Evolutionary conservation across 1,140 invertebrate species (phyloP), one percentile per base, ranked within the genome.

Genomic region (Tetragnatha versicolor): DNA sequence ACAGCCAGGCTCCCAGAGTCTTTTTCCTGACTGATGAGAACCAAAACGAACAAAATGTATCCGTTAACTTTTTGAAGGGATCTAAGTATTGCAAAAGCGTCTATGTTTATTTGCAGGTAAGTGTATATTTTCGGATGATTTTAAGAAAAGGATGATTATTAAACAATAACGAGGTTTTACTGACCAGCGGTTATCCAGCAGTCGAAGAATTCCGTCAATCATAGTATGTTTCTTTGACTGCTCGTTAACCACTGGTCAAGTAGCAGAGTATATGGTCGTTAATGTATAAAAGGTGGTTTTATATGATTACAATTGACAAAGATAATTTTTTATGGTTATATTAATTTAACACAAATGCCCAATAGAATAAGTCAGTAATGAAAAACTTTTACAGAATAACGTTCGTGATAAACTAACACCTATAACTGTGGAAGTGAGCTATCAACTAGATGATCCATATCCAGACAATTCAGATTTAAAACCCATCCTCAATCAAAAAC

Each of bases 381-480:
- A 39, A 22, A n/a, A 20, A 14, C 17, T 69, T 31, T 68, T 81
- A 1, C 90, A 94, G 85, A 86, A 88, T 20, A 87, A 89, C 68
- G 90, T 97, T 47, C 89, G 93, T 42, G 97, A 99, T 85, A 98
- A 98, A 85, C 87, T 99, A 51, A 97, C 94, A 0, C 92, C 95
- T 0, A 89, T 99, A 25, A 93, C 95, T 80, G 93, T 94, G 0
- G 93, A 96, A 84, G 90, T 97, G 76, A 89, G 91, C 2, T 98
- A 96, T 86, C 91, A 91, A 78, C 87, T 98, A 82, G 63, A 82
- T 58, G 83, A 86, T 80, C 58, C 79, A 5, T 10, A 53, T 68
- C 55, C 55, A 33, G 60, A 73, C 17, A 29, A 12, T n/a, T 17
- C 27, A 29, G 51, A 65, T 7, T 42, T 82, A 20, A 66, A 49